Base-by-base conservation (phyloP, 2,888 invertebrate genomes). In the Nowickia ferox region DNA sequence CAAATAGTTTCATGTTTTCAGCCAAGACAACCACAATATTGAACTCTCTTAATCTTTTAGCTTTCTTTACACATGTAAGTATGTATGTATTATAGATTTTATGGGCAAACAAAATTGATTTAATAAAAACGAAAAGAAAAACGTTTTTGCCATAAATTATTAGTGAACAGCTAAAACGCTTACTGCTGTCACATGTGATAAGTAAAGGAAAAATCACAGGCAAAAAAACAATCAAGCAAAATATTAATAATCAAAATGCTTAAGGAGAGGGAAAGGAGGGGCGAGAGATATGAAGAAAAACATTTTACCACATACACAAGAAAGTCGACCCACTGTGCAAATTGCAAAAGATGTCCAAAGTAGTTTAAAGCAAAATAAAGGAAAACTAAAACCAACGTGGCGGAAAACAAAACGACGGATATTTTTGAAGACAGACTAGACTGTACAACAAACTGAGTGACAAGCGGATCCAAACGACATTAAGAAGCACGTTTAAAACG, bases 161-260 rank as follows among this genome's bases (percentile, higher is more conserved):
- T 71, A 76, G 71, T 83, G 79, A 83, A 83, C 82, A 86, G 83
- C 83, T 75, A 86, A 77, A 86, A 84, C 77, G 84, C 84, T 80
- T 78, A 84, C 84, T 66, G 83, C 87, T 85, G 86, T 87, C 87
- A 87, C 71, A 86, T 81, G 74, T 74, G 87, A 87, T 87, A 87
- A 86, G 84, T 86, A 79, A 61, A 81, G 68, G 42, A 76, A 69
- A 84, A 78, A 66, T 61, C 83, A 84, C 83, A 78, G 72, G 53
- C 72, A 68, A 9, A 30, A 51, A 46, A 22, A 19, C 30, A 5
- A 30, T 22, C 13, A 44, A 51, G 59, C 59, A 48, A 78, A 69
- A 69, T 78, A 69, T 69, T 61, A 55, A 55, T 63, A 48, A 75
- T 55, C 15, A 40, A 53, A 81, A 63, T 38, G 15, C 57, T 61